These are phyloP conservation scores for Brachionus asplanchnoidis DNA, from an alignment of 1,140 invertebrate genomes.

Conservation along the genomic window DNA sequence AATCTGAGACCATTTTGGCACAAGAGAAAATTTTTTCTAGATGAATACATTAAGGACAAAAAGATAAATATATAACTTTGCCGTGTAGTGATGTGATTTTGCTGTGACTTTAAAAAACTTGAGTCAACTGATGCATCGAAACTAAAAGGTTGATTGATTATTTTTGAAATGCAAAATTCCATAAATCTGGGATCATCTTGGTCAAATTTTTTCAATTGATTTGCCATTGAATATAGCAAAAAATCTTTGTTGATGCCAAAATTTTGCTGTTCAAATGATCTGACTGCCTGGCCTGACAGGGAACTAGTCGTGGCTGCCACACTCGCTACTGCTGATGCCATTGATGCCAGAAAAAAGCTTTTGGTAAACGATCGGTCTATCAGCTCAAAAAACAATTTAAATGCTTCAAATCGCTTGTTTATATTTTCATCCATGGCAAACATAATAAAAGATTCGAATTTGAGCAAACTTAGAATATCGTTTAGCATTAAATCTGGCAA, in stretches of 20 bases:
- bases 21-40: background rate
- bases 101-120: background rate
- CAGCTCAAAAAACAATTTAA: conserved; percentile 3
- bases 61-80: background rate
- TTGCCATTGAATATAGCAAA: conserved; percentile 24
- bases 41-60: background rate
- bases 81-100: background rate
- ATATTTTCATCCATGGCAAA: conserved; percentile 37
- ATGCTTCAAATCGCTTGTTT: conserved; percentile 15
- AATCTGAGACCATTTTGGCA: conserved; percentile 8
- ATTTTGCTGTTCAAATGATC: conserved; percentile 32
- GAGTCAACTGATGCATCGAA: background rate
- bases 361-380: background rate
- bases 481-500: conserved; percentile 27
- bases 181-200: conserved; percentile 4
- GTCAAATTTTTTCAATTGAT: conserved; percentile 25
- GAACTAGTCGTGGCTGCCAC: background rate
- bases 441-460: conserved; percentile 41
- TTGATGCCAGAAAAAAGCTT: conserved; percentile 27
- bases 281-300: background rate
- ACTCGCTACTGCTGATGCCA: conserved; percentile 17
- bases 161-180: conserved; percentile 16
- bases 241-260: conserved; percentile 12
- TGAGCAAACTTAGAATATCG: background rate
- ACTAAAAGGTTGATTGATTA: background rate